Evolutionary conservation across 1,140 invertebrate species (phyloP), one percentile per base, ranked within the genome.

Genomic region (Popillia japonica): DNA sequence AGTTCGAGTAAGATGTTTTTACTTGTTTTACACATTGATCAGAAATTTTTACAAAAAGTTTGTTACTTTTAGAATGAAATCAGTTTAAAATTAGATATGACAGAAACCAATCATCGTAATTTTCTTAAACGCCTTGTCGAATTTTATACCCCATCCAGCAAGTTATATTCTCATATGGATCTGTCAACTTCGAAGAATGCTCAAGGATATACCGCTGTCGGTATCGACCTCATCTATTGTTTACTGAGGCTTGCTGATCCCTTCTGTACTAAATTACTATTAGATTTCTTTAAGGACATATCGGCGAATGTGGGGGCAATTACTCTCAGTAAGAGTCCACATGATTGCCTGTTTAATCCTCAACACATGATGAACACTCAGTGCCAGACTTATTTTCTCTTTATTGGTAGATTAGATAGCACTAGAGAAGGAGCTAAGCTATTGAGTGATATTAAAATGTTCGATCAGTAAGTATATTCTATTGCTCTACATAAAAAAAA

Each of bases 381-480:
- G 85, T 95, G 95, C 85, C 96, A 98, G 86, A 94, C 94, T 86
- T 99, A 99, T 88, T 99, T 99, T 86, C 88, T 99, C 2, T 95
- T 98, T 83, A 91, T 99, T 73, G 97, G 97, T 0, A 93, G 95
- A 79, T 88, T 98, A 76, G 96, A 93, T 78, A 92, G 93, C 72
- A 91, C 91, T n/a, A 88, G 89, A 48, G 90, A 91, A 72, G 96
- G 96, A 0, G 88, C 93, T 40, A 90, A 90, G 76, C 88, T 93
- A 77, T 91, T 98, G 14, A 93, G 95, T 68, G 92, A 92, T 79
- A 92, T 94, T 17, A 92, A 93, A 72, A 90, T 98, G 75, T 93
- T 96, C 84, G 91, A 94, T 80, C 88, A 90, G 92, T 93, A 87
- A 89, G 90, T 89, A 78, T 22, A 4, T 48, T 34, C 2, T 34